phyloP scores from a whole-genome alignment of 2,113 vertebrate genomes.

The Ictalurus punctatus region DNA sequence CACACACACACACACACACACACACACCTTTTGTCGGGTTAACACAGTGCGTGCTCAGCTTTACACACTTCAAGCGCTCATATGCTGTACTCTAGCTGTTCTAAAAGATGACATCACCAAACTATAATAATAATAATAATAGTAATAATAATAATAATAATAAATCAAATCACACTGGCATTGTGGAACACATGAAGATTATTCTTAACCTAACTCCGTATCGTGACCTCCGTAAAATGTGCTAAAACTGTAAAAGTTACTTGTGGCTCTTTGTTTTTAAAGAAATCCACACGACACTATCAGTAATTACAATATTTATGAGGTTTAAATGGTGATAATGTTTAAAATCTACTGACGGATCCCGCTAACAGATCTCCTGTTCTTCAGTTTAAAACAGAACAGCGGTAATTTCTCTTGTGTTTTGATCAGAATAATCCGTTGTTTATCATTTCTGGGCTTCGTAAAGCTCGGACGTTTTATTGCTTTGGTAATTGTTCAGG shows the following conservation, averaged over 20 bases:
- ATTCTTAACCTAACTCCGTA: too few species aligned
- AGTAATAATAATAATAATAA: too few species aligned
- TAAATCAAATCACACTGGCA: too few species aligned
- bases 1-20: background rate
- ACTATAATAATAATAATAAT: background rate
- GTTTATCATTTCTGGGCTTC: too few species aligned
- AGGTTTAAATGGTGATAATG: background rate
- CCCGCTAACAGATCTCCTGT: too few species aligned
- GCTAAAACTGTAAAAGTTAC: background rate
- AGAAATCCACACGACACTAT: background rate
- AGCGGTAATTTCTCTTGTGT: too few species aligned
- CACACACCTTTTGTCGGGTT: background rate
- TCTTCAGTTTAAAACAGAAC: too few species aligned
- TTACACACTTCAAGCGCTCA: background rate
- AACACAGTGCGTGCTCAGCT: background rate
- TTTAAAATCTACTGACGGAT: background rate
- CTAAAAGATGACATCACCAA: background rate
- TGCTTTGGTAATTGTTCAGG: too few species aligned
- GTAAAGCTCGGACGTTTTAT: too few species aligned
- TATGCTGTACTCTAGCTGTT: background rate
- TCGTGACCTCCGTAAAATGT: too few species aligned
- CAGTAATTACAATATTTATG: background rate
- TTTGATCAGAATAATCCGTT: too few species aligned
- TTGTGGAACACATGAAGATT: too few species aligned
- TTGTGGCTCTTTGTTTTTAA: background rate